Evolutionary conservation across 2,113 vertebrate species (phyloP).

Genomic region (Corythoichthys haematopterus): DNA sequence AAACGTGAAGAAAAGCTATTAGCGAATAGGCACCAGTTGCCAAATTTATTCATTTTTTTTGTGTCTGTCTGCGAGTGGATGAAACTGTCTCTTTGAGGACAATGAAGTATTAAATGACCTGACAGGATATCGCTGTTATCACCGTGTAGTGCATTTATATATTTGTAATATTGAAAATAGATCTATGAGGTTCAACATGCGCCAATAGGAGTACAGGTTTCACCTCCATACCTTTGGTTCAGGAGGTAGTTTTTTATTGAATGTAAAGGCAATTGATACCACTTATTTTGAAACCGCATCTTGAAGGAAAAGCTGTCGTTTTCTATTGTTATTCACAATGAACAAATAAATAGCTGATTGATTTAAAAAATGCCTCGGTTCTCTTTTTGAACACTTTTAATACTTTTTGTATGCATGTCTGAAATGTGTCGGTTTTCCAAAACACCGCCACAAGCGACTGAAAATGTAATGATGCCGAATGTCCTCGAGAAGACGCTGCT

Average conservation of each 20-base stretch:
- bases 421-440: no score
- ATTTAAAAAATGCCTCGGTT: constrained; percentile 18
- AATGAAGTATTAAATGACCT: constrained; percentile 52
- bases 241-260: constrained; percentile 43
- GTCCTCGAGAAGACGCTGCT: background rate
- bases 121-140: constrained; percentile 49
- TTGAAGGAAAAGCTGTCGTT: constrained; percentile 36
- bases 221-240: constrained; percentile 30
- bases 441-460: no score
- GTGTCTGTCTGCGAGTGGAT: constrained; percentile 3
- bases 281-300: constrained; percentile 45
- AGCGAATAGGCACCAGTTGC: constrained; percentile 10
- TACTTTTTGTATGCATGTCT: no score
- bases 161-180: constrained; percentile 59
- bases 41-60: constrained; percentile 18
- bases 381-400: no score
- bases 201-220: constrained; percentile 48
- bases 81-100: constrained; percentile 15
- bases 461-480: background rate
- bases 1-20: background rate
- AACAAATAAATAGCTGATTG: constrained; percentile 59
- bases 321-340: constrained; percentile 64
- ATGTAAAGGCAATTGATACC: constrained; percentile 52
- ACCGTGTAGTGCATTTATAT: constrained; percentile 59
- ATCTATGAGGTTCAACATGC: constrained; percentile 50